Evolutionary conservation across 2,113 vertebrate genomes (phyloP).

Genomic region (Odobenus rosmarus): DNA sequence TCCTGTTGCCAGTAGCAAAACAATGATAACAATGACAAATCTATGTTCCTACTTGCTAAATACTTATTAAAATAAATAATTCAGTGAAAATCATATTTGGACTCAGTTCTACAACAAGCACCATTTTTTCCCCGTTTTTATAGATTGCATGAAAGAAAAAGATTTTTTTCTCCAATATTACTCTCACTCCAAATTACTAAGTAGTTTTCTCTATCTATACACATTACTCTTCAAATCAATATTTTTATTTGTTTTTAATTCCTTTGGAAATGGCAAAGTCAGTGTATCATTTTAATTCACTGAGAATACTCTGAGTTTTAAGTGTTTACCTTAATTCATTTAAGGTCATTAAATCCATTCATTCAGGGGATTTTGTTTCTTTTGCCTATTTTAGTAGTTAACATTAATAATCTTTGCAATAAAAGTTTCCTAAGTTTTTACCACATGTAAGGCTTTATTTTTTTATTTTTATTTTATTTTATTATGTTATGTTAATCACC

Average conservation of each 20-base stretch:
- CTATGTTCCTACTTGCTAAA: constrained; percentile 68
- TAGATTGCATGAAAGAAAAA: background rate
- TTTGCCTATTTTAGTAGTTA: background rate
- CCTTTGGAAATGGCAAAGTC: background rate
- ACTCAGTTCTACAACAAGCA: constrained; percentile 34
- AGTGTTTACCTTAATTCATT: background rate
- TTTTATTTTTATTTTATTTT: background rate
- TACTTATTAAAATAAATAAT: constrained; percentile 74
- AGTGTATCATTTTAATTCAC: constrained; percentile 29
- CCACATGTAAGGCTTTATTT: background rate
- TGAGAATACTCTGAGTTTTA: background rate
- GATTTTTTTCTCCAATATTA: background rate
- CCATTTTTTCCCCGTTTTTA: background rate
- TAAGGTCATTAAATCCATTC: background rate
- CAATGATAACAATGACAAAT: constrained; percentile 74
- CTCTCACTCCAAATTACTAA: background rate
- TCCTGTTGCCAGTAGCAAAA: constrained; percentile 76
- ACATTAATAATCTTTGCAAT: background rate
- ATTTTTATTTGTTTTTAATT: background rate
- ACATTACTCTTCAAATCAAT: background rate
- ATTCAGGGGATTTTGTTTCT: background rate
- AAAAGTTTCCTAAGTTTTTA: background rate
- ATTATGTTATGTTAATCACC: no score
- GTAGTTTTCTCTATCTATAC: background rate
- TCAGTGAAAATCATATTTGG: constrained; percentile 72